phyloP scores from a whole-genome alignment of 64 coral and sea anemone species.

The Pachyseris speciosa region DNA sequence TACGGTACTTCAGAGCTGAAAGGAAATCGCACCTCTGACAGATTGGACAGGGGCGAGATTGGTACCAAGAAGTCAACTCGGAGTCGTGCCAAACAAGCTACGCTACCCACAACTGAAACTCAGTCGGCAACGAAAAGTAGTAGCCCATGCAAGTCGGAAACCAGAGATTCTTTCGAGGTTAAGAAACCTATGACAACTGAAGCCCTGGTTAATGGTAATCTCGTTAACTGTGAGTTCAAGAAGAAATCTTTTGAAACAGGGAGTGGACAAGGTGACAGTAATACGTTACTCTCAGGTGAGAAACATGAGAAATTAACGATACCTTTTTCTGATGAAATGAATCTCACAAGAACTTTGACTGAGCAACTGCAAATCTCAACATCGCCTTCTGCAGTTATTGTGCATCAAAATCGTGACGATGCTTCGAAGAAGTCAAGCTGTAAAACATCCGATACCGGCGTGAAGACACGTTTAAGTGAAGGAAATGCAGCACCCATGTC shows the following conservation, averaged over 20 bases:
- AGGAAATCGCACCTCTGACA: not conserved
- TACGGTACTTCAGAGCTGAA: constrained; percentile 74
- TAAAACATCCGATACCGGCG: not conserved
- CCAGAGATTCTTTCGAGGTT: not conserved
- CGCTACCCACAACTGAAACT: not conserved
- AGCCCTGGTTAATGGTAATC: not conserved
- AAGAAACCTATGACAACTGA: not conserved
- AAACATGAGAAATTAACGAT: not conserved
- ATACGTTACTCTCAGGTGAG: not conserved
- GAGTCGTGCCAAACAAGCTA: not conserved
- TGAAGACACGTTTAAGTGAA: not conserved
- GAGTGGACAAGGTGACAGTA: not conserved
- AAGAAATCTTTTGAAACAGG: not conserved
- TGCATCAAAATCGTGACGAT: not conserved
- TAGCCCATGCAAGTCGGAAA: not conserved
- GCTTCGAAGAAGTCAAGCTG: not conserved
- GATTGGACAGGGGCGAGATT: not conserved
- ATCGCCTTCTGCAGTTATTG: not conserved
- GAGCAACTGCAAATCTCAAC: not conserved
- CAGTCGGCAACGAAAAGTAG: not conserved
- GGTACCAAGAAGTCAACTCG: not conserved
- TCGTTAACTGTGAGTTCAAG: not conserved
- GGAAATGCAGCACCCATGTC: not conserved
- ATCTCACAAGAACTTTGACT: not conserved
- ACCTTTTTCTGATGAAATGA: not conserved